Percentiles rank a stretch among this genome's conserved stretches.
Evolutionary conservation across 2,113 vertebrate genomes (phyloP).

Genomic region (Pardalotus punctatus): DNA sequence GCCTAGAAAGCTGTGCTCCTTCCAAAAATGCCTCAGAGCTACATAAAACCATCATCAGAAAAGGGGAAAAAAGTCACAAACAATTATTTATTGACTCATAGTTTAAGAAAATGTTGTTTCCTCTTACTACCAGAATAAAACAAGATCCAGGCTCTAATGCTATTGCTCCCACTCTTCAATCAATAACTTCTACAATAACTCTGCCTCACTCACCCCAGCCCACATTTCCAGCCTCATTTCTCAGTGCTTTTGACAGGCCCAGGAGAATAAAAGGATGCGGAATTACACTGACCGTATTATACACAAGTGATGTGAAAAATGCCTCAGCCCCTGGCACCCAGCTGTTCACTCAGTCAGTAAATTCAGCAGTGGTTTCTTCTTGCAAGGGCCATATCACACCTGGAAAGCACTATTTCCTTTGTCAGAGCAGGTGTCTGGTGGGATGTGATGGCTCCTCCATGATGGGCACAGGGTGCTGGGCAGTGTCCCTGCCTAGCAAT

Average conservation of each 20-base stretch:
- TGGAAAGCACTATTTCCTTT: background rate
- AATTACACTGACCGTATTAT: background rate
- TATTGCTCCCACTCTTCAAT: slow-evolving; percentile 10
- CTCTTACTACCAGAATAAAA: background rate
- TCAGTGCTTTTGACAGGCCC: background rate
- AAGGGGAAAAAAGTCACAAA: background rate
- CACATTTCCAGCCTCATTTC: background rate
- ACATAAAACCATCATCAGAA: background rate
- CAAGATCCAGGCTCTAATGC: background rate
- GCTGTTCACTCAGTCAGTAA: background rate
- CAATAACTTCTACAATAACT: background rate
- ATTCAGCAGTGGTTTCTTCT: background rate
- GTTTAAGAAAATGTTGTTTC: slow-evolving; percentile 28
- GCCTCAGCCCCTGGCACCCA: background rate
- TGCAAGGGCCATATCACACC: fast-evolving
- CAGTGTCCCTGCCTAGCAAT: background rate
- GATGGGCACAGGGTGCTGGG: background rate
- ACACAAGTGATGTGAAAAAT: background rate
- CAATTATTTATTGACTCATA: background rate
- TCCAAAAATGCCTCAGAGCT: background rate
- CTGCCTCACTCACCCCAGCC: background rate
- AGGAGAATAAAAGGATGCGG: background rate
- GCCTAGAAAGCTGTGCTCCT: background rate
- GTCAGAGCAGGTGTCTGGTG: background rate
- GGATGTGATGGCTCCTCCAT: background rate